phyloP scores from a whole-genome alignment of 2,888 invertebrate genomes.

The Polydrusus pterygomalis region DNA sequence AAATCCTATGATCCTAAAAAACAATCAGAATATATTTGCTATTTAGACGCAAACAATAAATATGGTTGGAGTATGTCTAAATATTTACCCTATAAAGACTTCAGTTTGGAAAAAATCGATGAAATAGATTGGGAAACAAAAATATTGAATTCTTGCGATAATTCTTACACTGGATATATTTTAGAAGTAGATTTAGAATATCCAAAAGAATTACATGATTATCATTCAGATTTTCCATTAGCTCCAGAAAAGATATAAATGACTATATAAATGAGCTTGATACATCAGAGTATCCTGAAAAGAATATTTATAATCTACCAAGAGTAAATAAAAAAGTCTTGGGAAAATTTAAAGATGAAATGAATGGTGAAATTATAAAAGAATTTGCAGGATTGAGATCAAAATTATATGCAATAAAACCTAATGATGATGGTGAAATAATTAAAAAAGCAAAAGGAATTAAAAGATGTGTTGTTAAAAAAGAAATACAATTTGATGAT shows the following conservation, averaged over 20 bases:
- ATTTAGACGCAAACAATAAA: constrained; percentile 3
- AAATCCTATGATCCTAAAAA: not conserved
- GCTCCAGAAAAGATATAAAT: not conserved
- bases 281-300: not conserved
- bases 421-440: not conserved
- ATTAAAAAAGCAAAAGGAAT: constrained; percentile 8
- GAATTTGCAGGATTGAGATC: constrained; percentile 2
- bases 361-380: constrained; percentile 1
- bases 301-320: not conserved
- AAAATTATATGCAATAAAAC: constrained; percentile 5
- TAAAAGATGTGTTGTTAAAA: not conserved
- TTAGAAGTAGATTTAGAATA: constrained; percentile 33
- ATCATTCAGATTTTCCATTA: constrained; percentile 3
- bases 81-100: constrained; percentile 7
- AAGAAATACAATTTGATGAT: constrained; percentile 1
- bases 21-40: constrained; percentile 24
- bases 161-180: constrained; percentile 30
- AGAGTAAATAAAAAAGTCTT: not conserved
- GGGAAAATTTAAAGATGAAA: constrained; percentile 3
- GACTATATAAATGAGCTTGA: not conserved
- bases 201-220: constrained; percentile 14
- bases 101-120: constrained; percentile 6
- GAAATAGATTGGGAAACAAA: not conserved
- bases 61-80: constrained; percentile 11
- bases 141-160: constrained; percentile 9